Evolutionary conservation across 2,888 invertebrate genomes (phyloP), one percentile per base, ranked within the genome.

Genomic region (Trileptium ribeirensis): DNA sequence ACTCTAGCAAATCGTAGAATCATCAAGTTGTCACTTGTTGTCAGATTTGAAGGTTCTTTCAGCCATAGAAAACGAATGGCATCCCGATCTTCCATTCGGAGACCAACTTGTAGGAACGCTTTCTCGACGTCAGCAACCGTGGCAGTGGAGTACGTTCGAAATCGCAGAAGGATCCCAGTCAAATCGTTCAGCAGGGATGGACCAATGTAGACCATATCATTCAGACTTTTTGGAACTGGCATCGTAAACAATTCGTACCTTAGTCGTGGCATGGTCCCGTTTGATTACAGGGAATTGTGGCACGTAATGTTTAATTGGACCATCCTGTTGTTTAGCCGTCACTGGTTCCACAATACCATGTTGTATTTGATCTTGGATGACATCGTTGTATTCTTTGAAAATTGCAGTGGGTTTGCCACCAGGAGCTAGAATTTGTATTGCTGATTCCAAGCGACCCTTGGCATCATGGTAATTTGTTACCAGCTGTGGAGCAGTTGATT

Each of bases 241-340:
- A 81, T 86, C 86, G 77, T 81, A 86, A 8, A 86, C 85, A 36
- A 83, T 79, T 15, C 85, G 40, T 8, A 86, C 64, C 78, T 86
- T 86, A 0, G 85, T 51, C 8, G 51, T 75, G n/a, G 70, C 31
- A 8, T 84, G 84, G 19, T 70, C 24, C 24, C 80, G 81, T 0
- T 74, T 78, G 31, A 84, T 67, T 0, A 84, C 84, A 0, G 82
- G 51, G 31, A 83, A 82, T 67, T 84, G 83, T 0, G 84, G 84
- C 3, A 83, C 29, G 64, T 83, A 84, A 40, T 84, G 84, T 8
- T 33, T 36, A 51, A 51, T 24, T 51, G 8, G 51, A 24, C 24
- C 8, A 51, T 51, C 51, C 51, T 8, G 51, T 51, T 51, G 8
- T 15, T 79, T 19, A 3, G 39, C 79, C 24, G 51, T 15, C 1